Conservation (phyloP, 2,888 invertebrate genomes). For the Ceriagrion tenellum region DNA sequence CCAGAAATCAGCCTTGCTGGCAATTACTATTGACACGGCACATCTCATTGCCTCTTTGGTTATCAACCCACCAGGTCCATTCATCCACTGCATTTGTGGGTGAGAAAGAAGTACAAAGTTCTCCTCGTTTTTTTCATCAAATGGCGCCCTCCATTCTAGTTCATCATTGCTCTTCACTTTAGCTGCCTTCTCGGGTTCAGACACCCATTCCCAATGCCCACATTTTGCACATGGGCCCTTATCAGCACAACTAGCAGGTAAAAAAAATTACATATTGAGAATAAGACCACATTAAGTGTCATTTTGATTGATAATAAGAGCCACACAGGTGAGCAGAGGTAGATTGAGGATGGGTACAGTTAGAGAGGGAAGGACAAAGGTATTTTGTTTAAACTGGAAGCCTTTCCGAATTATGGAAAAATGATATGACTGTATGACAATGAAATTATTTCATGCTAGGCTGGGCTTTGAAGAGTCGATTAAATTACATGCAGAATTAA, state of each 20-base stretch:
- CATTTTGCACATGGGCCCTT: background rate
- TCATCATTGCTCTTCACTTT: background rate
- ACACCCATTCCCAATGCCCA: background rate
- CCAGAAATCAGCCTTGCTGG: conserved; percentile 30
- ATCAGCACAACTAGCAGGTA: background rate
- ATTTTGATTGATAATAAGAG: too few relatives aligned
- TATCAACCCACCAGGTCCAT: background rate
- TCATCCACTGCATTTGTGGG: background rate
- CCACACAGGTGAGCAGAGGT: too few relatives aligned
- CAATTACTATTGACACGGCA: background rate
- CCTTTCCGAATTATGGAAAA: too few relatives aligned
- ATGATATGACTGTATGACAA: too few relatives aligned
- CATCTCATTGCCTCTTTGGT: conserved; percentile 19
- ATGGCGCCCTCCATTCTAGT: background rate
- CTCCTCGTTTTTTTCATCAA: background rate
- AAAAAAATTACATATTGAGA: too few relatives aligned
- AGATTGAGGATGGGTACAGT: too few relatives aligned
- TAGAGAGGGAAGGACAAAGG: too few relatives aligned
- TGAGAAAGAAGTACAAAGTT: background rate
- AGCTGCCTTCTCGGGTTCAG: background rate
- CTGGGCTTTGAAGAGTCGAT: too few relatives aligned
- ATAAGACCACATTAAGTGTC: too few relatives aligned
- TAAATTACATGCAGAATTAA: too few relatives aligned
- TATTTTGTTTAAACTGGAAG: too few relatives aligned
- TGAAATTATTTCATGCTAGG: too few relatives aligned